Base-by-base conservation (phyloP, 2,888 invertebrate species). In the Leucophenga maculata region DNA sequence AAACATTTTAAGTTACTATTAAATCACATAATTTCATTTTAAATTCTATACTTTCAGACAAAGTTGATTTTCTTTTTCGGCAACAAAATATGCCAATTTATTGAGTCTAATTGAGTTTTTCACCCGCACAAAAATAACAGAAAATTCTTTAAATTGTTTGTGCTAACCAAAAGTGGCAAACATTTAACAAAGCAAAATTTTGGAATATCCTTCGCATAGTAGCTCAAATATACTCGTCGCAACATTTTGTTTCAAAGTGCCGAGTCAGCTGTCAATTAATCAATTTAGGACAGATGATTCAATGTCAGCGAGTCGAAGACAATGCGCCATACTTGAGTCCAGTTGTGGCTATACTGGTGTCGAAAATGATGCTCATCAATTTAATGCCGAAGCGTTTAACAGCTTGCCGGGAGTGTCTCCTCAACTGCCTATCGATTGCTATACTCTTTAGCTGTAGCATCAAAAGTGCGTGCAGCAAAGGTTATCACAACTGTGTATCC, bases 181-280 rank as follows among this genome's bases (percentile, higher is more conserved):
- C 26, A 26, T 26, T 26, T 26, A 26, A 26, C 26, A 26, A 26
- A 26, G 26, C 4, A 26, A n/a, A 26, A 26, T 26, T 26, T 26
- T 26, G 26, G 26, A 3, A 4, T 26, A 3, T 2, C 26, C 4
- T 26, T 26, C 26, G 26, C 26, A 2, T 3, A 4, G 26, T 4
- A 26, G 26, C 26, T 26, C 26, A 26, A 3, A 26, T 26, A 26
- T 2, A 4, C 8, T 39, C 8, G 39, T 39, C 1, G 39, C 39
- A 39, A 3, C 8, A 39, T 39, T 39, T 39, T 6, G 39, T 39
- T 11, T 39, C 39, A 39, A 60, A 60, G 13, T 71, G 84, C 78
- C 75, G 82, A 80, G 74, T 80, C 77, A 77, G 75, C 78, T 77
- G 84, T 70, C 85, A 82, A 82, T 82, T 82, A 82, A 82, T 82